phyloP scores from a whole-genome alignment of 1,140 invertebrate genomes.

The Cydia amplana region DNA sequence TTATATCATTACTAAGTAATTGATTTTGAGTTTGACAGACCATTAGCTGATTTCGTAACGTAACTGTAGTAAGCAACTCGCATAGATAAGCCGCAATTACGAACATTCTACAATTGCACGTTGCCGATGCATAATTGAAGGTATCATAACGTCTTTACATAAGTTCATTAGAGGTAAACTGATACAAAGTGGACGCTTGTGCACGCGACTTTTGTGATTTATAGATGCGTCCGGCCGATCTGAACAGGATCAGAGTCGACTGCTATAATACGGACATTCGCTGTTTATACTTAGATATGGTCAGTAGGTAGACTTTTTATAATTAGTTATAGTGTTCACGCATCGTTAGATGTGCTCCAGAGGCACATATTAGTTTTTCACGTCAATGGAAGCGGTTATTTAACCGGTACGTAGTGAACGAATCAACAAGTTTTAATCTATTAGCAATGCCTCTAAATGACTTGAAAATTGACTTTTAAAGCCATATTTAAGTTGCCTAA shows the following conservation, averaged over 20 bases:
- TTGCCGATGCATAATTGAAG: constrained; percentile 61
- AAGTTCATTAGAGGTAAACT: constrained; percentile 46
- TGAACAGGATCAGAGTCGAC: constrained; percentile 4
- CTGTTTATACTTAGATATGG: too few relatives aligned
- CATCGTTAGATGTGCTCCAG: too few relatives aligned
- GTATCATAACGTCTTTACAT: constrained; percentile 57
- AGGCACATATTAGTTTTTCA: too few relatives aligned
- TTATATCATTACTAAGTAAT: constrained; percentile 36
- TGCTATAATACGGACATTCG: too few relatives aligned
- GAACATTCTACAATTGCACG: constrained; percentile 55
- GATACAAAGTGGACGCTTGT: constrained; percentile 47
- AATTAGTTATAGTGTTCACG: too few relatives aligned
- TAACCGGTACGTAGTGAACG: too few relatives aligned
- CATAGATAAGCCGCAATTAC: constrained; percentile 45
- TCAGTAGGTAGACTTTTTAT: too few relatives aligned
- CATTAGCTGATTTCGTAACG: constrained; percentile 44
- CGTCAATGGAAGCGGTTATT: too few relatives aligned
- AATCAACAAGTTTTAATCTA: too few relatives aligned
- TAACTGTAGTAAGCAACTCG: constrained; percentile 38
- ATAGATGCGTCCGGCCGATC: constrained; percentile 36
- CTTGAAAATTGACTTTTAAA: too few relatives aligned
- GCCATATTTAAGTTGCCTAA: too few relatives aligned
- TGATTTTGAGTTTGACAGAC: constrained; percentile 37
- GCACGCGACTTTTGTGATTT: constrained; percentile 55
- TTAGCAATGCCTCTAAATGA: too few relatives aligned